A percentile compares a stretch with the other conserved stretches of the same genome.
Evolutionary conservation across 2,797 vertebrate genomes (phyloP).

Genomic region (Graptemys geographica): DNA sequence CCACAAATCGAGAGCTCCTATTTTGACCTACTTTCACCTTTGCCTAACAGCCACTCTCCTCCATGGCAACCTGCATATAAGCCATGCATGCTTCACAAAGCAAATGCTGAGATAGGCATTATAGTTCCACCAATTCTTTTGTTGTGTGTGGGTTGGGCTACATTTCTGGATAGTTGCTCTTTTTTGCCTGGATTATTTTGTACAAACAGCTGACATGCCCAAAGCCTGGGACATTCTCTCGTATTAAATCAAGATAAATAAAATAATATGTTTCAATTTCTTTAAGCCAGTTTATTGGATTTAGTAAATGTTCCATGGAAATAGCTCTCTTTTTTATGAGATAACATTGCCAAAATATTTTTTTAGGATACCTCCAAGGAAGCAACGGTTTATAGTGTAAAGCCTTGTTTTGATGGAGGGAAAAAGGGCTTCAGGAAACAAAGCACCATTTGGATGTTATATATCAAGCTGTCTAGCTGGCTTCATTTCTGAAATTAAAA

Average conservation of each 20-base stretch:
- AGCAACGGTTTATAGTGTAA: background rate
- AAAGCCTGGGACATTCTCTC: background rate
- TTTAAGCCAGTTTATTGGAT: background rate
- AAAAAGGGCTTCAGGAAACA: background rate
- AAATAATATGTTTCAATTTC: background rate
- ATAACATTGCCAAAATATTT: background rate
- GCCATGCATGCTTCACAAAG: background rate
- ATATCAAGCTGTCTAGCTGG: background rate
- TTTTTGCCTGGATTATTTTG: background rate
- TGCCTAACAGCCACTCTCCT: background rate
- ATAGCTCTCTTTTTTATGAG: background rate
- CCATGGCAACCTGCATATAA: background rate
- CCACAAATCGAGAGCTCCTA: background rate
- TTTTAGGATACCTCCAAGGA: background rate
- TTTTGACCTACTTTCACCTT: background rate
- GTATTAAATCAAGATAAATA: background rate
- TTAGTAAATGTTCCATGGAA: background rate
- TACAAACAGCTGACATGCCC: background rate
- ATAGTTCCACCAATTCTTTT: background rate
- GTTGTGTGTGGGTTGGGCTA: background rate
- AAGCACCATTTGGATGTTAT: background rate
- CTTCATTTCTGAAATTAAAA: background rate
- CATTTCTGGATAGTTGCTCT: background rate
- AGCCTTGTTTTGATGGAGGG: background rate
- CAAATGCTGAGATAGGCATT: background rate